These are phyloP conservation scores for Leptarthrus brevirostris DNA, from an alignment of 2,888 invertebrate species.

Conservation along the genomic window DNA sequence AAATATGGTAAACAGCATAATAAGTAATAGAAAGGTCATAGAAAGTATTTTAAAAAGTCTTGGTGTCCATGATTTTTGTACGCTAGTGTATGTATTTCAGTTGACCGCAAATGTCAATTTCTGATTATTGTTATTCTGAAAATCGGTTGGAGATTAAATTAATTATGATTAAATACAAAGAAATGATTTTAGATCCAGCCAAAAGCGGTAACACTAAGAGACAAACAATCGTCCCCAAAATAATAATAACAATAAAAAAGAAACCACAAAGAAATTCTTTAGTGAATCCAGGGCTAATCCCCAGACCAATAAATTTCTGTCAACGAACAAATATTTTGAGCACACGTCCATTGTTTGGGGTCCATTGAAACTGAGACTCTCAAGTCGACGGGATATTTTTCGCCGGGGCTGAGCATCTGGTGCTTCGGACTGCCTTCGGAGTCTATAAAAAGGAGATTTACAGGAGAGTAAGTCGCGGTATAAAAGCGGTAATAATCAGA, in stretches of 20 bases:
- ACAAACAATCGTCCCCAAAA: neutral
- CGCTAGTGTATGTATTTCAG: too few relatives aligned
- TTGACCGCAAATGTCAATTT: too few relatives aligned
- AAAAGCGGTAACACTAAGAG: too few relatives aligned
- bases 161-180: too few relatives aligned
- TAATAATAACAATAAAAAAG: slow-evolving; percentile 10
- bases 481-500: slow-evolving; percentile 45
- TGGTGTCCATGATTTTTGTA: too few relatives aligned
- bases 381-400: slow-evolving; percentile 52
- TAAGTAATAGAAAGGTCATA: too few relatives aligned
- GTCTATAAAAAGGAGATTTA: slow-evolving; percentile 24
- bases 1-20: too few relatives aligned
- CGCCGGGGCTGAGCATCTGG: slow-evolving; percentile 22
- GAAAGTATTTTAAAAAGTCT: too few relatives aligned
- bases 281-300: slow-evolving; percentile 49
- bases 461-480: slow-evolving; percentile 31
- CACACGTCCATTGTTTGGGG: slow-evolving; percentile 57
- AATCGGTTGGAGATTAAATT: too few relatives aligned
- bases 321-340: slow-evolving; percentile 57
- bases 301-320: slow-evolving; percentile 58
- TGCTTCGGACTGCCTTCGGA: neutral
- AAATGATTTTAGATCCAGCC: too few relatives aligned
- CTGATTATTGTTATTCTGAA: too few relatives aligned
- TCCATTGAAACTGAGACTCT: slow-evolving; percentile 53
- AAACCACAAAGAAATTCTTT: slow-evolving; percentile 38